Base-by-base conservation (phyloP, 2,113 vertebrate genomes). In the Pelecanoides urinatrix region DNA sequence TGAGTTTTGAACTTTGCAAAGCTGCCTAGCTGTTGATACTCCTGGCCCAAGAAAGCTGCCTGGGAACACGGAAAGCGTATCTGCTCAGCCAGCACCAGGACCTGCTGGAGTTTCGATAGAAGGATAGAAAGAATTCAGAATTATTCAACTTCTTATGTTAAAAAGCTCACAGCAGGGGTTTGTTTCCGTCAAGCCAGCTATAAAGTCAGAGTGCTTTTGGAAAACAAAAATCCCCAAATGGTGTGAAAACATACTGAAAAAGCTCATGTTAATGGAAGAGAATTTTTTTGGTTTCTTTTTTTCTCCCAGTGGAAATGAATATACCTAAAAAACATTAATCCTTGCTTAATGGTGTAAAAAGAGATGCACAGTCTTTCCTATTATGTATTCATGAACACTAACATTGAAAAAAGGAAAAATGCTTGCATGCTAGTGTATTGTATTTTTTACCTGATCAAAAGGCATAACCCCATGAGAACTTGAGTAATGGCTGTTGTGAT, bases 321-420 rank as follows among this genome's bases (percentile, higher is more conserved):
- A 73, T 66, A 56, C 2, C 6, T 94, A 72, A 94, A 87, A 94
- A 66, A 42, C 14, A 76, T 65, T 68, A 89, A 84, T 95, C 65
- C 56, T 88, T 84, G 61, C 80, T 74, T 96, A 94, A 95, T 79
- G 65, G 52, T 78, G 61, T 88, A 81, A 94, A 96, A 92, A 71
- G 66, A 47, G 72, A 93, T 87, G 45, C 66, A 65, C 53, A 59
- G n/a, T 78, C 30, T 92, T 75, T 85, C n/a, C 49, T 91, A 23
- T 63, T 75, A 74, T 67, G 58, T 75, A 84, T 91, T 89, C 40
- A 92, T 55, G 62, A 94, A 50, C 27, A 56, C 9, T 47, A 52
- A 61, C 80, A 66, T 10, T 84, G 79, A 71, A 84, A 77, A 80
- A 68, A 36, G 38, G 25, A 78, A 76, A 68, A 94, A 74, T 10